Evolutionary conservation across 2,113 vertebrate species (phyloP).

Genomic region (Macrotus californicus): DNA sequence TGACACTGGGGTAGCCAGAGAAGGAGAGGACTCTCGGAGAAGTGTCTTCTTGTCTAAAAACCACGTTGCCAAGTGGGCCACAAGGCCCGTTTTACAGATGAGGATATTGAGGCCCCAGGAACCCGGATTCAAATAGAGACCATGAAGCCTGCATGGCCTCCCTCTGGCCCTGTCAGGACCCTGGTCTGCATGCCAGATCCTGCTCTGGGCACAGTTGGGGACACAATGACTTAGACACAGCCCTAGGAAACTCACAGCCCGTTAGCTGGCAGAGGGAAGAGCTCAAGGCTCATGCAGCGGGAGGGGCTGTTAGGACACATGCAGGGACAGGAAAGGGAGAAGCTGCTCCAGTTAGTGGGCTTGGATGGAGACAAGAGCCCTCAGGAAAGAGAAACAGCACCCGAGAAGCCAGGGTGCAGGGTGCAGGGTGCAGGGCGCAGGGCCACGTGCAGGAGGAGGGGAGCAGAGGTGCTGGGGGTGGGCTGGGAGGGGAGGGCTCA

Average conservation of each 20-base stretch:
- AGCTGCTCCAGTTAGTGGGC: rapidly evolving
- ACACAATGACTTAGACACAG: rapidly evolving
- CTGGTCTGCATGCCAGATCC: background rate
- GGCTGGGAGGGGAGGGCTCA: background rate
- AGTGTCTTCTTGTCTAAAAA: background rate
- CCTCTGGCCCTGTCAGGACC: background rate
- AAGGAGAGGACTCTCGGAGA: background rate
- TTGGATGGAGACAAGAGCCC: background rate
- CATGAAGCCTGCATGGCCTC: rapidly evolving
- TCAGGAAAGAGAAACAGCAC: background rate
- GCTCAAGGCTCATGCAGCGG: rapidly evolving
- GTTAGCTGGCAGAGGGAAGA: no score
- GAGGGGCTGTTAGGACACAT: background rate
- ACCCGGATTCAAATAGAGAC: background rate
- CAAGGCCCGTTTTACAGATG: background rate
- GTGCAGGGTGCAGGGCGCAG: rapidly evolving
- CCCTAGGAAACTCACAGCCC: background rate
- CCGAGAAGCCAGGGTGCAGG: rapidly evolving
- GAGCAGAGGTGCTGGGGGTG: background rate
- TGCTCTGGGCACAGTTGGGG: background rate
- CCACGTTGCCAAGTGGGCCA: rapidly evolving
- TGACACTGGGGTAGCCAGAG: background rate
- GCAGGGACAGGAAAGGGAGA: background rate
- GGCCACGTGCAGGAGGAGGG: background rate
- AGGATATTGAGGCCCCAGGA: background rate